A percentile compares a stretch with the other conserved stretches of the same genome.
These are phyloP conservation scores for Parelbella ahira DNA, from an alignment of 2,888 invertebrate species.

Conservation along the genomic window DNA sequence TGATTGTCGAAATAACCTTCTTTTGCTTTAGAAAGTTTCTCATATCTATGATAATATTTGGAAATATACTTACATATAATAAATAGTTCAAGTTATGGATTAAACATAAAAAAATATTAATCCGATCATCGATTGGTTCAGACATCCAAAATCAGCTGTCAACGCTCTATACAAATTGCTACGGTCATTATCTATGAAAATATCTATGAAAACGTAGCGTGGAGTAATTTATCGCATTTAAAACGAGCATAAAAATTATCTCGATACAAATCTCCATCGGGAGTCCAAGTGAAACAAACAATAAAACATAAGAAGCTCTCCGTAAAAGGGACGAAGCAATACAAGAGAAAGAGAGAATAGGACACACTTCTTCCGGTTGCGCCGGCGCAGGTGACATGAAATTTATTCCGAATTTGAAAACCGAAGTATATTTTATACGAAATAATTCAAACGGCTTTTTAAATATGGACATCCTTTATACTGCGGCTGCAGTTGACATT, in stretches of 20 bases:
- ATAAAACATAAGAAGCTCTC: slow-evolving; percentile 50
- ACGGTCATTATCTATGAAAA: slow-evolving; percentile 52
- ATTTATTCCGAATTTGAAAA: slow-evolving; percentile 80
- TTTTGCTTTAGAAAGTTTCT: too few relatives aligned
- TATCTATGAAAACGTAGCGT: slow-evolving; percentile 58
- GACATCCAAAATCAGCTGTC: slow-evolving; percentile 58
- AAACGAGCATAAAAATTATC: slow-evolving; percentile 74
- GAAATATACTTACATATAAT: too few relatives aligned
- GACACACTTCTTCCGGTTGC: slow-evolving; percentile 71
- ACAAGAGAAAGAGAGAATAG: slow-evolving; percentile 39
- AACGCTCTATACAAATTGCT: slow-evolving; percentile 63
- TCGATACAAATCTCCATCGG: slow-evolving; percentile 61
- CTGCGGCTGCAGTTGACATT: slow-evolving; percentile 71
- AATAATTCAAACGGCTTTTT: slow-evolving; percentile 78
- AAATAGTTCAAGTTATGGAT: too few relatives aligned
- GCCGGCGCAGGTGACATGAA: slow-evolving; percentile 76
- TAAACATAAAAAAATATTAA: too few relatives aligned
- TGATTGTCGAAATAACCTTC: too few relatives aligned
- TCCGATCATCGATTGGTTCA: too few relatives aligned
- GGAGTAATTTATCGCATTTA: slow-evolving; percentile 72
- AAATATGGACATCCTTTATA: slow-evolving; percentile 77
- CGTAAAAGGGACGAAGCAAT: slow-evolving; percentile 41
- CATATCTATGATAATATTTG: too few relatives aligned
- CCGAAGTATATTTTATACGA: slow-evolving; percentile 75
- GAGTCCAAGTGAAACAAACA: slow-evolving; percentile 62